Evolutionary conservation across 2,797 vertebrate species (phyloP).

Genomic region (Darevskia nairensis): DNA sequence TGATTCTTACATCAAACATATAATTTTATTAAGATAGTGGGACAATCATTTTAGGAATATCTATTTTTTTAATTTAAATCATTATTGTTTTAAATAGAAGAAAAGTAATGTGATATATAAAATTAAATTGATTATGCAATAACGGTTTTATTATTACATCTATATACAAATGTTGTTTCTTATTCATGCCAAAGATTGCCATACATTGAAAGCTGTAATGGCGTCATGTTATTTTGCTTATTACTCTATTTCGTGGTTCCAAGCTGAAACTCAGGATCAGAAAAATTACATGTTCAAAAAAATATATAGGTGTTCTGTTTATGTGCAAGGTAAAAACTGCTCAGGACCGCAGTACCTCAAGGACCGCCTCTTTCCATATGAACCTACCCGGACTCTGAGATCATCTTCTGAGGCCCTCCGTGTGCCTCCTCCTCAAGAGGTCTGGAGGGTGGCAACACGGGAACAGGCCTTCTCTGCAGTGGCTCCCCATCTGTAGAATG

Average conservation of each 20-base stretch:
- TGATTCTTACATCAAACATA: constrained; percentile 28
- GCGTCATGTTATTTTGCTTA: not conserved
- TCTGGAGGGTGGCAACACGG: too few species aligned
- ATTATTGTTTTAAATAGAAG: not conserved
- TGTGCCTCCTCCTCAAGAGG: too few species aligned
- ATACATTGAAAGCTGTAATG: not conserved
- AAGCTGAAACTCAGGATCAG: not conserved
- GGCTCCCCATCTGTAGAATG: too few species aligned
- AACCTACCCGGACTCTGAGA: too few species aligned
- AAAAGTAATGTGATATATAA: not conserved
- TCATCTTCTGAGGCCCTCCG: too few species aligned
- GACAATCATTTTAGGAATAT: constrained; percentile 7
- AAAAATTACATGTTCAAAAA: not conserved
- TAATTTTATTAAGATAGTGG: constrained; percentile 5
- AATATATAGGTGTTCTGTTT: not conserved
- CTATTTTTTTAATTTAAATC: constrained; percentile 31
- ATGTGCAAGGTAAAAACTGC: too few species aligned
- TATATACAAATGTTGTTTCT: constrained; percentile 6
- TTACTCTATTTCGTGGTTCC: not conserved
- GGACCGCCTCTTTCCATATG: too few species aligned
- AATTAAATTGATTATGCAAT: constrained; percentile 21
- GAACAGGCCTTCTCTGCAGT: too few species aligned
- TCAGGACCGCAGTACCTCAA: too few species aligned
- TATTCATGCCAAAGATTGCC: constrained; percentile 11
- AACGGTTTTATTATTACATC: constrained; percentile 24